Base-by-base conservation (phyloP, 2,113 vertebrate genomes). In the Sialia sialis region DNA sequence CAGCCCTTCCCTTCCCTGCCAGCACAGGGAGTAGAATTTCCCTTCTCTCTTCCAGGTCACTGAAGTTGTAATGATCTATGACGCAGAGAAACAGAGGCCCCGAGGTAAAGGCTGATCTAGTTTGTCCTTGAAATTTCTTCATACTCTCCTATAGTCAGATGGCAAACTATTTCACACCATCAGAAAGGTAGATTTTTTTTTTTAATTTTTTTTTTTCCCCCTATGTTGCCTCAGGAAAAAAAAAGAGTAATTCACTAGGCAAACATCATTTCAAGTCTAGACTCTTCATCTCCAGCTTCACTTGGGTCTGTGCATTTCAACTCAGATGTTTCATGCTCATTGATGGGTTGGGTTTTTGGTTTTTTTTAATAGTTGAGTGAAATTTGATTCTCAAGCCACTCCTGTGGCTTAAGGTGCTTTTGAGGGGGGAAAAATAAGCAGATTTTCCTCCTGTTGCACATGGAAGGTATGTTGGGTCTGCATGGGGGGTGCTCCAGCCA, bases 41-140 rank as follows among this genome's bases (percentile, higher is more conserved):
- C 64, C 43, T 48, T 95, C 84, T 97, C 90, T 96, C 84, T 98
- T 97, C 92, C 98, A 99, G 99, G 99, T 99, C 98, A 99, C 99
- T 94, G 99, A 99, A 98, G 99, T 99, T 97, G 99, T 99, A 98
- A 99, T 99, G 99, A 99, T 99, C 98, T 99, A 99, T 98, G 99
- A 99, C 78, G 99, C 99, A 70, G 99, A 99, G 98, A 99, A 99
- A 98, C 99, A 99, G 98, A 99, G 99, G 98, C 99, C 99, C 98
- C 99, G 99, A 99, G 99, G 99, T 99, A 99, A 99, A 99, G 98
- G 98, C 98, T 98, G 98, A 99, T 98, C 98, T 98, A 93, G 97
- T 98, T 98, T 98, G 98, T 98, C 98, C 97, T 97, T 95, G 95
- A 97, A 96, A 97, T 97, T 97, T 96, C 97, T 97, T 97, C 92